Evolutionary conservation across 2,888 invertebrate genomes (phyloP), one percentile per base, ranked within the genome.

Genomic region (Operophtera brumata): DNA sequence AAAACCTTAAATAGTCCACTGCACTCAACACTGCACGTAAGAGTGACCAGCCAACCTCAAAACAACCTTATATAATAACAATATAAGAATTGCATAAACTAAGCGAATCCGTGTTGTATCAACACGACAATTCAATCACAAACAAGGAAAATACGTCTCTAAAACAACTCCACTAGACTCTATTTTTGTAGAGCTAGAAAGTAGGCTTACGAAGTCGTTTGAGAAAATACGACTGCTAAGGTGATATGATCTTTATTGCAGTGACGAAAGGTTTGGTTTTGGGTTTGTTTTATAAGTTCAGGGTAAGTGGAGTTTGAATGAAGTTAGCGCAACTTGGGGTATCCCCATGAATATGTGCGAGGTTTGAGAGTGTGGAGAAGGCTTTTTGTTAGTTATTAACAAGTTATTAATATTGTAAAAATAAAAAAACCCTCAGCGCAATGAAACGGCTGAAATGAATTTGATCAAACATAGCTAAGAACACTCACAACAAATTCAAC

Each of bases 41-140:
- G 80, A 88, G 78, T 89, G 87, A 67, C 70, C 75, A 54, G 58
- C 65, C 67, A 65, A 66, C 66, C 71, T 64, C 71, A 74, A 77
- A 81, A 80, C 76, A 80, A 84, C 69, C 86, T 89, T 90, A 89
- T 90, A 89, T 89, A 89, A 90, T 90, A 88, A 80, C 72, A 80
- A 87, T 78, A 82, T 84, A 86, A 86, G 80, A 88, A 85, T 90
- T 90, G 89, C 89, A 90, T 85, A 86, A 90, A 89, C 89, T 69
- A 69, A 69, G 65, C 65, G 70, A 66, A 81, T 78, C 80, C 78
- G 79, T 73, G 66, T 77, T 77, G 78, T 70, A 76, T 71, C 59
- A 69, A 71, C 62, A 59, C 52, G 41, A 13, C 14, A 25, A 43
- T 40, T 30, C 20, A 20, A 20, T 20, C 4, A 42, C 11, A 8